Base-by-base conservation (phyloP, 2,888 invertebrate species). In the Salticus scenicus region DNA sequence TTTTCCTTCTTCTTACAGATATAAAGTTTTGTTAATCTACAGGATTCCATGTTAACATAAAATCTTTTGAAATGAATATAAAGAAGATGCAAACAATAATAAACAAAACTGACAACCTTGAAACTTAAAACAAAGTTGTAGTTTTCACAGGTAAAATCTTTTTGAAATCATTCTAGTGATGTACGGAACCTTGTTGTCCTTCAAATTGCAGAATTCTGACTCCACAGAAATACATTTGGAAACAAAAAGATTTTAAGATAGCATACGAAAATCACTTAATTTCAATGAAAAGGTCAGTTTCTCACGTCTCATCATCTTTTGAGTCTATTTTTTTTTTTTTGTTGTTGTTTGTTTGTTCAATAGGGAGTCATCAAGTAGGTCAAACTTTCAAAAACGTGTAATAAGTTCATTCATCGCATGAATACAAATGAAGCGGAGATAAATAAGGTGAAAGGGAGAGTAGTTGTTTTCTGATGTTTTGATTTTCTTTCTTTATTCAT, bases 281-380 rank as follows among this genome's bases (percentile, higher is more conserved):
- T 57, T 20, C 1, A 24, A 57, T 5, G 20, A 57, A 57, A 24
- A 24, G 57, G 57, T 57, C 57, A 57, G 57, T 57, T 57, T 57
- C 57, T 57, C 57, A 57, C 57, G 24, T 57, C 12, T 57, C 57
- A 57, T 57, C 57, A 24, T 57, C 24, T 7, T 24, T 24, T 4
- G 2, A 14, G 7, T 17, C 17, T 47, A 14, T 47, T 17, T 47
- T 47, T 47, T n/a, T 57, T 24, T 24, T n/a, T n/a, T n/a, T n/a
- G n/a, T n/a, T n/a, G n/a, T n/a, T n/a, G n/a, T n/a, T n/a, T n/a
- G n/a, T n/a, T 24, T 24, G 24, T 24, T 57, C 7, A n/a, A 20
- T 1, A 57, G 57, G 57, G 57, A 24, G 57, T 20, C 57, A 57
- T 57, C 57, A 57, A 57, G 24, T 57, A 57, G 57, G 57, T 57